Evolutionary conservation across 37 sponge, comb jelly and placozoan species (phyloP).

Genomic region (Eunapius fragilis): DNA sequence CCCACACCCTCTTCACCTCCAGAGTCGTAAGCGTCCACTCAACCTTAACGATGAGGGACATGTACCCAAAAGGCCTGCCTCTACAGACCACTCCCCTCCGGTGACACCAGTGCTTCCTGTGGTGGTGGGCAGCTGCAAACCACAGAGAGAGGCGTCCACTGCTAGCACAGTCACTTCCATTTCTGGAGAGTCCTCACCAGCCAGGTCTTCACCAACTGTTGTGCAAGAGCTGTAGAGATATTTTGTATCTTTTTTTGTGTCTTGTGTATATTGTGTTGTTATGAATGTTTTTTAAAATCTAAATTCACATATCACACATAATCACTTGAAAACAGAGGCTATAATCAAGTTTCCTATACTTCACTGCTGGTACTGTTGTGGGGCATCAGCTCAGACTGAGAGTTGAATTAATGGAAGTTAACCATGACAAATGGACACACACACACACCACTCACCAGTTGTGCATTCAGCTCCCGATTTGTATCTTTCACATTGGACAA

Average conservation of each 20-base stretch:
- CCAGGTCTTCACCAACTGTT: background rate
- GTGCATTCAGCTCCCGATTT: too few species aligned
- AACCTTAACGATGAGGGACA: background rate
- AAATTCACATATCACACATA: background rate
- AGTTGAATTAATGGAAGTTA: too few species aligned
- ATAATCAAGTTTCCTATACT: background rate
- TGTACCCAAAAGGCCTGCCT: background rate
- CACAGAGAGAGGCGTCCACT: background rate
- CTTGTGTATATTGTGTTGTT: background rate
- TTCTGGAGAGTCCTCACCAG: background rate
- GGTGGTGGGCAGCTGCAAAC: background rate
- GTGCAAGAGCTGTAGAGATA: background rate
- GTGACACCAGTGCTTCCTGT: background rate
- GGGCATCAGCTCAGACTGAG: background rate
- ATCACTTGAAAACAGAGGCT: background rate
- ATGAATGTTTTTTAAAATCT: background rate
- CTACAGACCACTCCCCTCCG: background rate
- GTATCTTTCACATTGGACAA: too few species aligned
- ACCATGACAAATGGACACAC: too few species aligned
- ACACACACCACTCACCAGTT: too few species aligned
- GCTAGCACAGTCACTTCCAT: background rate
- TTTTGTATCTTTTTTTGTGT: background rate
- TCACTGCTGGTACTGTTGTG: background rate
- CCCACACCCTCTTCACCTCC: too few species aligned
- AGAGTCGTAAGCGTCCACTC: background rate